phyloP scores from a whole-genome alignment of 1,140 invertebrate species.

The Habropoda laboriosa region DNA sequence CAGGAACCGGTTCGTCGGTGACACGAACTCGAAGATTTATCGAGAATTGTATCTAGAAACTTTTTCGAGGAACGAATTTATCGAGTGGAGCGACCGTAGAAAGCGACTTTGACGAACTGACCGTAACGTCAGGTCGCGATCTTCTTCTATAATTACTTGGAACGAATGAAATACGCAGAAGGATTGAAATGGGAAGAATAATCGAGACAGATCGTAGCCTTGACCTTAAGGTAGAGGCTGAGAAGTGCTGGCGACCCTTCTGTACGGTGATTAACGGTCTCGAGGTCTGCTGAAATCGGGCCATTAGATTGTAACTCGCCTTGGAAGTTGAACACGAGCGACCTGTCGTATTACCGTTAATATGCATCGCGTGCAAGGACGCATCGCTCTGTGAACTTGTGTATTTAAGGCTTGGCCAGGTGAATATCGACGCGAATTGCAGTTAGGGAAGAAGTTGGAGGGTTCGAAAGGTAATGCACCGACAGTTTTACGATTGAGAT shows the following conservation, averaged over 20 bases:
- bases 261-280: too few relatives aligned
- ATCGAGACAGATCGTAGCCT: background rate
- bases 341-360: constrained; percentile 24
- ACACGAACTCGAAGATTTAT: background rate
- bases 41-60: too few relatives aligned
- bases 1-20: background rate
- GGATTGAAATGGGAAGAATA: too few relatives aligned
- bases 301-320: constrained; percentile 72
- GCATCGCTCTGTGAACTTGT: constrained; percentile 10
- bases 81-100: too few relatives aligned
- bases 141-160: too few relatives aligned
- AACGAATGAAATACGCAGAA: too few relatives aligned
- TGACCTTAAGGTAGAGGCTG: background rate
- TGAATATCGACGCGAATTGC: background rate
- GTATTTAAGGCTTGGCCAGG: background rate
- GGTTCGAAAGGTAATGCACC: background rate
- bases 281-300: constrained; percentile 53
- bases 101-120: too few relatives aligned
- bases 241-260: background rate
- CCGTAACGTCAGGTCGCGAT: too few relatives aligned
- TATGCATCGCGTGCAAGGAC: constrained; percentile 62
- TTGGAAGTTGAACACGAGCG: constrained; percentile 60
- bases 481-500: background rate
- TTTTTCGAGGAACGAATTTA: background rate
- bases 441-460: background rate